A percentile compares a stretch with the other conserved stretches of the same genome.
These are phyloP conservation scores for Aurelia sp. DNA, from an alignment of 30 jellyfish, hydroid and myxozoan species.

Conservation along the genomic window DNA sequence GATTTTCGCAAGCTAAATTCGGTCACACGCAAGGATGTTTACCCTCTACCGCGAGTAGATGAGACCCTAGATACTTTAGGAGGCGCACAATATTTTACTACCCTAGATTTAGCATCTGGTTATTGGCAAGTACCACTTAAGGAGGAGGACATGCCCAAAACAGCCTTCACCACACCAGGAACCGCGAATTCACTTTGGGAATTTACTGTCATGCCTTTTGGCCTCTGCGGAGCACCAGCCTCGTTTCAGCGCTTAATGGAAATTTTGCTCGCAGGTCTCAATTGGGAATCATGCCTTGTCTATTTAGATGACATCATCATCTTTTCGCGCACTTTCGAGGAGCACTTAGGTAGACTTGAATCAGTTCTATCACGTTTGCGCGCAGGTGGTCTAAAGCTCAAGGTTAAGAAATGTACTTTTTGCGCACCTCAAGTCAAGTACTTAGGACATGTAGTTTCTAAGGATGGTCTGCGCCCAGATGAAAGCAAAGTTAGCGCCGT, in stretches of 20 bases:
- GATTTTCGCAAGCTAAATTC: slow-evolving; percentile 59
- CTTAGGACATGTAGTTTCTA: slow-evolving; percentile 68
- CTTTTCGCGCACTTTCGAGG: slow-evolving; percentile 61
- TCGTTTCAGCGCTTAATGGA: slow-evolving; percentile 69
- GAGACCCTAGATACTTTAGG: slow-evolving; percentile 50
- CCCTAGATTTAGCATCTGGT: slow-evolving; percentile 66
- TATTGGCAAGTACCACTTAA: slow-evolving; percentile 71
- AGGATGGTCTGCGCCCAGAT: too few species aligned
- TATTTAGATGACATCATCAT: slow-evolving; percentile 59
- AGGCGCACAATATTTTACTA: slow-evolving; percentile 50
- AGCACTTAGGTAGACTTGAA: neutral
- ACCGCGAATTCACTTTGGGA: slow-evolving; percentile 35
- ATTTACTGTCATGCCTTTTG: slow-evolving; percentile 73
- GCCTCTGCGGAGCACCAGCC: slow-evolving; percentile 74
- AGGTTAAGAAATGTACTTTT: slow-evolving; percentile 54
- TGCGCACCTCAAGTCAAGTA: slow-evolving; percentile 39
- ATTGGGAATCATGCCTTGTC: slow-evolving; percentile 60
- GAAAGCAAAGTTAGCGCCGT: slow-evolving; percentile 6
- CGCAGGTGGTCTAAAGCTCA: slow-evolving; percentile 41
- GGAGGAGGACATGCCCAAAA: slow-evolving; percentile 39
- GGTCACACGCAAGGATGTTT: slow-evolving; percentile 40
- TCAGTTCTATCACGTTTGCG: neutral
- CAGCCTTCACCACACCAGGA: slow-evolving; percentile 44
- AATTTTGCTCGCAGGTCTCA: slow-evolving; percentile 42
- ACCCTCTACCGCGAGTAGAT: slow-evolving; percentile 73